phyloP scores from a whole-genome alignment of 2,113 vertebrate genomes.

The Lichenostomus cassidix region DNA sequence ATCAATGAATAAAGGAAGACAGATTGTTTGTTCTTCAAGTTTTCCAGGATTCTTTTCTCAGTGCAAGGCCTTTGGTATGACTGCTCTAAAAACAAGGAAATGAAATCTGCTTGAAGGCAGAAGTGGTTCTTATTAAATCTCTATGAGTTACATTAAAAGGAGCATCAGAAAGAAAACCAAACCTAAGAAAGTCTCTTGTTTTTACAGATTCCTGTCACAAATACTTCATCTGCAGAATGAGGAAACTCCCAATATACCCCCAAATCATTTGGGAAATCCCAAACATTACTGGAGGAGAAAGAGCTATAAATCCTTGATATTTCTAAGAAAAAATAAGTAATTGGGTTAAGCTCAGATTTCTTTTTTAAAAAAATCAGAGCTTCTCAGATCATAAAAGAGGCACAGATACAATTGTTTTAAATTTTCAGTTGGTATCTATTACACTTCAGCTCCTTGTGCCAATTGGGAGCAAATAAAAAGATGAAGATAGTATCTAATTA shows the following conservation, averaged over 20 bases:
- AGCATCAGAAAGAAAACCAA: neutral
- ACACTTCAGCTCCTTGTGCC: neutral
- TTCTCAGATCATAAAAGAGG: neutral
- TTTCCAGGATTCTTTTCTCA: neutral
- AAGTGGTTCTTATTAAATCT: neutral
- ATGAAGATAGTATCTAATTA: neutral
- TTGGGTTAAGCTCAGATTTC: neutral
- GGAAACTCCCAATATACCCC: neutral
- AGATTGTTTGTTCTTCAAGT: neutral
- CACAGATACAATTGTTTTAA: neutral
- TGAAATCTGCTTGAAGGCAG: neutral
- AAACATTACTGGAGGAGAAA: neutral
- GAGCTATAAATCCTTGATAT: neutral
- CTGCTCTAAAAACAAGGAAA: neutral
- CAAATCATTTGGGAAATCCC: neutral
- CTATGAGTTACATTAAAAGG: neutral
- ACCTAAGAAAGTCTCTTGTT: neutral
- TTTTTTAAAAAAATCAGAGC: neutral
- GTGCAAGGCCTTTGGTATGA: neutral
- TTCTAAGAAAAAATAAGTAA: neutral
- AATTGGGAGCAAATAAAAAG: neutral
- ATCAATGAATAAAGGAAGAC: neutral
- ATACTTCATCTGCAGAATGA: neutral
- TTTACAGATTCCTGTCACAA: neutral
- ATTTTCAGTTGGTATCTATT: neutral